Evolutionary conservation across 2,113 vertebrate genomes (phyloP).

Genomic region (Morphnarchus princeps): DNA sequence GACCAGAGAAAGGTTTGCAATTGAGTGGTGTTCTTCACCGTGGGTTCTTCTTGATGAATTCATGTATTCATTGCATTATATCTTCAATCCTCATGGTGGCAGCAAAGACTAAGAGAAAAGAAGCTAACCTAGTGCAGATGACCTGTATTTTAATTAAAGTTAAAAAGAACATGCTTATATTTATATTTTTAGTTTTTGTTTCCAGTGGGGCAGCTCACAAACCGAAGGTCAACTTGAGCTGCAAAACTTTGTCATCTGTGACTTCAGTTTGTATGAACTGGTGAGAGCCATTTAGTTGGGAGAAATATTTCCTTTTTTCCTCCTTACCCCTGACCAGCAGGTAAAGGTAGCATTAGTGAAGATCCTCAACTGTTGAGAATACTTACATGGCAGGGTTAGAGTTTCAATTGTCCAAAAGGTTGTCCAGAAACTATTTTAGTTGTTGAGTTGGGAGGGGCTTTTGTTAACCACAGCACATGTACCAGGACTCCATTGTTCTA

Average conservation of each 20-base stretch:
- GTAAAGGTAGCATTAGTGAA: not conserved
- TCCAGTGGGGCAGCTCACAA: not conserved
- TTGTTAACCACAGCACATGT: not conserved
- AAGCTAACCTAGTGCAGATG: not conserved
- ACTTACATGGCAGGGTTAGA: not conserved
- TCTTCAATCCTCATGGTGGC: constrained; percentile 54
- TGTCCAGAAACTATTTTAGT: not conserved
- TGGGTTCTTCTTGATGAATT: not conserved
- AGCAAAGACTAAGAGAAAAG: constrained; percentile 27
- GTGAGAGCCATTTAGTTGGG: not conserved
- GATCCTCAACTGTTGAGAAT: not conserved
- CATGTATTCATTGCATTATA: not conserved
- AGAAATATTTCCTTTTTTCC: not conserved
- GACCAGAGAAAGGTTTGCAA: not conserved
- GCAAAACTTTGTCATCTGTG: not conserved
- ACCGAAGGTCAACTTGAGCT: not conserved
- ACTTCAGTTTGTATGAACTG: not conserved
- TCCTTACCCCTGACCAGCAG: not conserved
- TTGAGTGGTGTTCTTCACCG: not conserved
- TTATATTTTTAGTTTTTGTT: not conserved
- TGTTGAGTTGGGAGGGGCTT: not conserved
- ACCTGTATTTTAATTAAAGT: not conserved
- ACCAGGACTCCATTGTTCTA: not conserved
- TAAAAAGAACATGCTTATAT: not conserved
- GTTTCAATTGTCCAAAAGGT: not conserved